Base-by-base conservation (phyloP, 2,113 vertebrate genomes). In the Polypterus senegalus region DNA sequence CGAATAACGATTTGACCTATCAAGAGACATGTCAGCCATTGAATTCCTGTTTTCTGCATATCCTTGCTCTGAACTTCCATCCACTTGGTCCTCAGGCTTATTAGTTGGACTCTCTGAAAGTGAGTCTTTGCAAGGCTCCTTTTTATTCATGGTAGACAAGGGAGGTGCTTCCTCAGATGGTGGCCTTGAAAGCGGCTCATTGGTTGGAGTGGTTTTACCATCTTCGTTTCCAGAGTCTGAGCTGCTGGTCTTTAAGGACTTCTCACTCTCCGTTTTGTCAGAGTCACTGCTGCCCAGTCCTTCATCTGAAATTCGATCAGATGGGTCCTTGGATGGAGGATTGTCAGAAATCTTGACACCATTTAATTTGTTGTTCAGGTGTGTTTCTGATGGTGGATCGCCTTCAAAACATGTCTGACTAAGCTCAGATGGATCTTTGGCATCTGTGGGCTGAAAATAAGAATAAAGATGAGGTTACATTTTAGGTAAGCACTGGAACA, bases 371-470 rank as follows among this genome's bases (percentile, higher is more conserved):
- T 48, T 48, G 3, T 63, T 61, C 52, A 54, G 47, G 7, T 47
- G 45, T 7, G 68, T 57, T 5, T 77, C 77, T 0, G 27, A 59
- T n/a, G 69, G 66, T 7, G 84, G 86, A 60, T 89, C 84, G 0
- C 74, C 81, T 6, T 87, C 81, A 61, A 90, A 71, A 66, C 85
- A 92, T 67, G 83, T 73, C 71, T 88, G 88, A 77, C 83, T 91
- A 0, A 45, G 81, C 66, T 86, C 80, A 0, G 84, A 87, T 1
- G 83, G 81, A 65, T 89, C 85, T 61, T 81, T 82, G 43, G 73
- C 72, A 64, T 85, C 79, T 65, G 67, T 75, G 62, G 86, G 66
- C 93, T 97, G 58, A 44, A 63, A 52, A 62, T n/a, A n/a, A n/a
- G n/a, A n/a, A n/a, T n/a, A n/a, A n/a, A n/a, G n/a, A n/a, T n/a